Evolutionary conservation across 2,797 vertebrate genomes (phyloP), one percentile per base, ranked within the genome.

Genomic region (Dicrostonyx torquatus): DNA sequence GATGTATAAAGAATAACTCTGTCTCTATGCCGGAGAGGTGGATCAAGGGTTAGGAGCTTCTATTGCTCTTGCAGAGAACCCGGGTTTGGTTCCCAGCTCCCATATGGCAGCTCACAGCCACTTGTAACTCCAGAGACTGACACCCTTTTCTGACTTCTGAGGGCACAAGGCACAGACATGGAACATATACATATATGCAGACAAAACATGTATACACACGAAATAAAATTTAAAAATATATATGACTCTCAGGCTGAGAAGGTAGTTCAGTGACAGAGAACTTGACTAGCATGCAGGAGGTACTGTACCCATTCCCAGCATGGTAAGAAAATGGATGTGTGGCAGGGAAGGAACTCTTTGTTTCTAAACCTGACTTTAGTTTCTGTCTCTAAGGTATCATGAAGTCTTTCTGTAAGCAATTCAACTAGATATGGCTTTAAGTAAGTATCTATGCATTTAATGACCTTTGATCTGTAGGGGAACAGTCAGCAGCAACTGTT

Each of bases 351-450:
- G 3, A 34, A 72, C n/a, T 50, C 34, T 92, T 66, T 55, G 37
- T 89, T 76, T 77, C 48, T 58, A 64, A 53, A 66, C 73, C 62
- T 60, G 20, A 76, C 43, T 96, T 91, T 90, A 22, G 7, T 87
- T 93, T 83, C 1, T 22, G 15, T 75, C 77, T 68, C 70, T 83
- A 34, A 70, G n/a, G n/a, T 40, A 24, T 60, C n/a, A 55, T 37
- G 37, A 15, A 40, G 55, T 60, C n/a, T 82, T 82, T 82, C 29
- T 26, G 37, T 17, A 82, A 37, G n/a, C 14, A 14, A 40, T 40
- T 58, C n/a, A 53, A 29, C 15, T 40, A 66, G 83, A 18, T 5
- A 64, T 5, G 9, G 8, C 76, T 73, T n/a, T 14, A 64, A 78
- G 43, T 89, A 45, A 31, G 45, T 77, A 18, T 34, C 15, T 50